phyloP scores from a whole-genome alignment of 2,113 vertebrate genomes.

The Oxygymnocypris stewartii region DNA sequence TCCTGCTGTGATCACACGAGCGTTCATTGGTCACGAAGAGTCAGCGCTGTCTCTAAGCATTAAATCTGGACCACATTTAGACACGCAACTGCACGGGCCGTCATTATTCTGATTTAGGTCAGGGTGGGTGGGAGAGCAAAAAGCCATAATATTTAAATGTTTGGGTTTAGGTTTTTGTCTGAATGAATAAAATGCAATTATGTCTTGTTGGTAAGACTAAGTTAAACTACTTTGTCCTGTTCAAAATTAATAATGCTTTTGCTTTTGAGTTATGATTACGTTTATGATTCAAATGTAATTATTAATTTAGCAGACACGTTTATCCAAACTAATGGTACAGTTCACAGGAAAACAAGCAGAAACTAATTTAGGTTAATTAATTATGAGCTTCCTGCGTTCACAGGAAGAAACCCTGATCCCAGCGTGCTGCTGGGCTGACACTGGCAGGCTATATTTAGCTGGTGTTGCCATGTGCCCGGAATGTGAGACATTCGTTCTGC shows the following conservation, averaged over 20 bases:
- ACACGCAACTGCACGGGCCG: not conserved
- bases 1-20: slow-evolving; percentile 24
- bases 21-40: not conserved
- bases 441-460: slow-evolving; percentile 76
- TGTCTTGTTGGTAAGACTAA: not conserved
- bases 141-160: not conserved
- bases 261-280: no score
- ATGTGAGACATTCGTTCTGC: slow-evolving; percentile 58
- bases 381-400: no score
- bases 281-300: no score
- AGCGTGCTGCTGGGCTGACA: slow-evolving; percentile 63
- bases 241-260: not conserved
- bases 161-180: not conserved
- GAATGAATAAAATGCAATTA: not conserved
- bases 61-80: not conserved
- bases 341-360: no score
- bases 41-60: not conserved
- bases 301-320: no score
- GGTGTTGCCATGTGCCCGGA: slow-evolving; percentile 76
- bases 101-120: slow-evolving; percentile 7
- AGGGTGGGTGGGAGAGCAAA: not conserved
- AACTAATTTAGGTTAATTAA: no score
- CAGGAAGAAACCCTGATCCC: slow-evolving; percentile 64
- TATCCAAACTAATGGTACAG: no score
- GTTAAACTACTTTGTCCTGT: not conserved